These are phyloP conservation scores for Creontiades dilutus DNA, from an alignment of 2,888 invertebrate species.

Conservation along the genomic window DNA sequence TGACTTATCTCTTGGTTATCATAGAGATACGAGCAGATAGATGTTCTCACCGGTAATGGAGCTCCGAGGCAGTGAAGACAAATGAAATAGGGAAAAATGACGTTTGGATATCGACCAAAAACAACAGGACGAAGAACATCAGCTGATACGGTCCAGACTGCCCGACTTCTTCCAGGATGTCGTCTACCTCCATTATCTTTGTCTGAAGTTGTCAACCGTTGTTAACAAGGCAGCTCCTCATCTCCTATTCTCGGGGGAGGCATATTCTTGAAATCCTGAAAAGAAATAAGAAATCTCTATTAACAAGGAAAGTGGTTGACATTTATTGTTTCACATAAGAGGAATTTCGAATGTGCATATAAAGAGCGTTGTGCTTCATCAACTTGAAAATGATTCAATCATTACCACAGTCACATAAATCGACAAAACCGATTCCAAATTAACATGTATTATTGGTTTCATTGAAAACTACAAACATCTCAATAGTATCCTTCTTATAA, in stretches of 20 bases:
- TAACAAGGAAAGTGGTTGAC: too few relatives aligned
- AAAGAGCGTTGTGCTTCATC: too few relatives aligned
- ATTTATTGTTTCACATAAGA: too few relatives aligned
- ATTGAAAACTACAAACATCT: too few relatives aligned
- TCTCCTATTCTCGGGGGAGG: neutral
- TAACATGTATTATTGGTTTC: too few relatives aligned
- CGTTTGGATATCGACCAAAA: constrained; percentile 83
- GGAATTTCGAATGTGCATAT: too few relatives aligned
- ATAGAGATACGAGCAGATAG: too few relatives aligned
- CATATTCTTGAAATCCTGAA: neutral
- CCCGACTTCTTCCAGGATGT: constrained; percentile 70
- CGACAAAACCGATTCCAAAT: too few relatives aligned
- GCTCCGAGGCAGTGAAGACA: constrained; percentile 85
- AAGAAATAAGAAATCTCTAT: neutral
- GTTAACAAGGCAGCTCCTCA: neutral
- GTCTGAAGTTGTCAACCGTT: neutral
- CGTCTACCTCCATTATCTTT: constrained; percentile 71
- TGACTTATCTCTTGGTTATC: too few relatives aligned
- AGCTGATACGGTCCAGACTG: constrained; percentile 70
- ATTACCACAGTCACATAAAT: too few relatives aligned
- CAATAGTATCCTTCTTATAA: too few relatives aligned
- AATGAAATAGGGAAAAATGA: constrained; percentile 84
- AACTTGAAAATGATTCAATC: too few relatives aligned
- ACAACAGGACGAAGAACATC: constrained; percentile 63
- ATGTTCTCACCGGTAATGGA: constrained; percentile 83